Evolutionary conservation across 2,888 invertebrate species (phyloP).

Genomic region (Harmothoe impar): DNA sequence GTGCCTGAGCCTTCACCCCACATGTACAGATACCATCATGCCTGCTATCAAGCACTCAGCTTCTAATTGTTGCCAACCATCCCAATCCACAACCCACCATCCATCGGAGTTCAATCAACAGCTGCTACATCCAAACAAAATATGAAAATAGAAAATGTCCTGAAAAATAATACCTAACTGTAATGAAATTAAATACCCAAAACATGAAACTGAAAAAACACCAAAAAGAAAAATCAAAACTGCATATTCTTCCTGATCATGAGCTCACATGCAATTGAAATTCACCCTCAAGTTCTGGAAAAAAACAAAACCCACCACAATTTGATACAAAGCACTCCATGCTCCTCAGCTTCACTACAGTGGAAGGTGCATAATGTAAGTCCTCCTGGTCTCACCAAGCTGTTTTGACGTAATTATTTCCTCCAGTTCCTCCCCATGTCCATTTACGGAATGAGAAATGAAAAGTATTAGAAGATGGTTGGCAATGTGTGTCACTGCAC

Average conservation of each 20-base stretch:
- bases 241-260: too few species aligned
- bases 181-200: too few species aligned
- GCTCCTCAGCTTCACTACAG: background rate
- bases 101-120: background rate
- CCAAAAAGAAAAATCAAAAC: too few species aligned
- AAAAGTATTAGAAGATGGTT: background rate
- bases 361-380: constrained; percentile 22
- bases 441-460: too few species aligned
- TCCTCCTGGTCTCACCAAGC: background rate
- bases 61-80: constrained; percentile 43
- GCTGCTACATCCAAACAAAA: background rate
- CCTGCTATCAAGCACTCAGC: constrained; percentile 52
- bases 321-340: background rate
- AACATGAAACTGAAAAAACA: too few species aligned
- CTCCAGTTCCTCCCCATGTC: too few species aligned
- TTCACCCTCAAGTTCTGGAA: too few species aligned
- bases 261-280: too few species aligned
- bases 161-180: too few species aligned
- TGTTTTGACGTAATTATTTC: too few species aligned
- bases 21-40: constrained; percentile 47
- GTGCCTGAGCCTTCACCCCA: constrained; percentile 50
- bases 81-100: background rate
- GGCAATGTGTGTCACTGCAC: constrained; percentile 26
- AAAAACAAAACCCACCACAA: too few species aligned
- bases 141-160: too few species aligned